Conservation (phyloP, 2,113 vertebrate species). For the Cryptotis parvus region DNA sequence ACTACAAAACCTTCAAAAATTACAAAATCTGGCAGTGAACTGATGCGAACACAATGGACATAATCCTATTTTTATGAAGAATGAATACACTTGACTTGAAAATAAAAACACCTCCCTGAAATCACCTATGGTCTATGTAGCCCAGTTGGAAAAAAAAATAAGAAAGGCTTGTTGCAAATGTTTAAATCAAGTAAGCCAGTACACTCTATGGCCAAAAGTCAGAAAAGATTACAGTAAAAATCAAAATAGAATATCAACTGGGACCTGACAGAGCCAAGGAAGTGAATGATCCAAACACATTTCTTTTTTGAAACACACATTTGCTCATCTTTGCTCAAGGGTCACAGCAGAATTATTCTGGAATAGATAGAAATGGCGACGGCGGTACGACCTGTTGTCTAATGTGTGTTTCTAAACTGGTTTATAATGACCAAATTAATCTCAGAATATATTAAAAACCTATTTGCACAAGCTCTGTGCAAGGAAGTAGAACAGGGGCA, state of each 20-base stretch:
- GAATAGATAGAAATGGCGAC: constrained; percentile 84
- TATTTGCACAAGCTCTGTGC: constrained; percentile 85
- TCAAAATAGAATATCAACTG: constrained; percentile 74
- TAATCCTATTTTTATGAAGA: constrained; percentile 72
- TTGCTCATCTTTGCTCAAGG: constrained; percentile 80
- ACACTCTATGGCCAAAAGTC: constrained; percentile 70
- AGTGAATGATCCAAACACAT: constrained; percentile 72
- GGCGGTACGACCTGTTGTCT: constrained; percentile 86
- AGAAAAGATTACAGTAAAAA: constrained; percentile 76
- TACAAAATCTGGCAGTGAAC: constrained; percentile 1
- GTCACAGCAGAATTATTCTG: constrained; percentile 82
- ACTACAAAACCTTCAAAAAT: constrained; percentile 41
- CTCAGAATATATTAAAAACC: constrained; percentile 87
- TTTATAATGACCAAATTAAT: constrained; percentile 90
- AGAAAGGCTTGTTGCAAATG: constrained; percentile 59
- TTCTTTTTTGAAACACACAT: constrained; percentile 70
- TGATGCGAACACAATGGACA: constrained; percentile 17
- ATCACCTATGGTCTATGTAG: constrained; percentile 46
- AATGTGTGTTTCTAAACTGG: constrained; percentile 84
- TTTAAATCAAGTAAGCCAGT: constrained; percentile 69
- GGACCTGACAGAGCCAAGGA: constrained; percentile 72
- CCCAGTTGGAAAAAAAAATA: constrained; percentile 47
- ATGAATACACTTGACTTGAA: constrained; percentile 40
- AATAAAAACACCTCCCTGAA: constrained; percentile 57
- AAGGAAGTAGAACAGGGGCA: constrained; percentile 69